Evolutionary conservation across 2,113 vertebrate genomes (phyloP).

Genomic region (Phrynocephalus versicolor): DNA sequence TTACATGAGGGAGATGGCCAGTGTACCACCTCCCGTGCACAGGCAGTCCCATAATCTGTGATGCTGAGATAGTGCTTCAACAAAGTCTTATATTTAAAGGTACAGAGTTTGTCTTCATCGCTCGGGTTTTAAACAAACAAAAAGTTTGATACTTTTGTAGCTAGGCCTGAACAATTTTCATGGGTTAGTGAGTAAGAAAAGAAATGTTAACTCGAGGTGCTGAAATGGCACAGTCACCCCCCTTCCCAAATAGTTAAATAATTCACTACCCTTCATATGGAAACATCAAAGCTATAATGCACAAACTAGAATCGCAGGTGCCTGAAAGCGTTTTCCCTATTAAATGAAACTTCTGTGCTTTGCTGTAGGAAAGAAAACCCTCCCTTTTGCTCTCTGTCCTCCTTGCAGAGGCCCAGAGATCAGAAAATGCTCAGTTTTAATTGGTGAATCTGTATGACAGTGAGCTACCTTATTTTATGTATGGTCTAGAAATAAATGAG

Average conservation of each 20-base stretch:
- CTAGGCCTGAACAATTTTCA: background rate
- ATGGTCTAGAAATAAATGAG: slow-evolving; percentile 66
- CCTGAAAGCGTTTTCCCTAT: slow-evolving; percentile 20
- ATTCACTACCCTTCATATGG: slow-evolving; percentile 20
- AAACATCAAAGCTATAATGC: slow-evolving; percentile 45
- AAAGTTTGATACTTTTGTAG: background rate
- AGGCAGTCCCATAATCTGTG: too few relatives aligned
- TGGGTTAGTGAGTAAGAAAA: background rate
- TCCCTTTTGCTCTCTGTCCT: slow-evolving; percentile 52
- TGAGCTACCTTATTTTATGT: slow-evolving; percentile 63
- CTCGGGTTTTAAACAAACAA: background rate
- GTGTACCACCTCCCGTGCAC: too few relatives aligned
- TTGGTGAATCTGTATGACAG: slow-evolving; percentile 59
- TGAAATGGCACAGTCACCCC: slow-evolving; percentile 20
- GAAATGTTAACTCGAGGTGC: background rate
- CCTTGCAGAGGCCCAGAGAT: slow-evolving; percentile 62
- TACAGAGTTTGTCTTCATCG: background rate
- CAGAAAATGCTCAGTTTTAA: slow-evolving; percentile 65
- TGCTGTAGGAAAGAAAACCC: slow-evolving; percentile 49
- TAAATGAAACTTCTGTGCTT: slow-evolving; percentile 52
- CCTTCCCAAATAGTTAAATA: slow-evolving; percentile 8
- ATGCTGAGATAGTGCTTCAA: too few relatives aligned
- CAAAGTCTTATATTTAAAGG: background rate
- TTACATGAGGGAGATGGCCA: too few relatives aligned
- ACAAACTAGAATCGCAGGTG: slow-evolving; percentile 42